These are phyloP conservation scores for Rhinoptilus africanus DNA, from an alignment of 2,113 vertebrate genomes.

Conservation along the genomic window DNA sequence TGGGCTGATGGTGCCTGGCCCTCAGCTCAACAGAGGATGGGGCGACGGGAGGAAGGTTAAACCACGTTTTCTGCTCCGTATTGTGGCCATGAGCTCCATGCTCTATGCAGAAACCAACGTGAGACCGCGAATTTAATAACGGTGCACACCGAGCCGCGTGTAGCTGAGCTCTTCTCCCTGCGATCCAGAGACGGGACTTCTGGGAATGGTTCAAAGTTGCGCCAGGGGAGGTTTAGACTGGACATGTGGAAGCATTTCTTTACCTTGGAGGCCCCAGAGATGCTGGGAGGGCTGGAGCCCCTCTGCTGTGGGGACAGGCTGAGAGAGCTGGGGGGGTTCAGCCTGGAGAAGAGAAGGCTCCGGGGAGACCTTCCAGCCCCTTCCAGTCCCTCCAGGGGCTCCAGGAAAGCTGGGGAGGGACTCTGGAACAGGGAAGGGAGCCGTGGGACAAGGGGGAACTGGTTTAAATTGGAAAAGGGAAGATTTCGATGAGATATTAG, in stretches of 20 bases:
- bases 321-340: too few relatives aligned
- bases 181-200: fast-evolving
- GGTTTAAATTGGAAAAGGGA: too few relatives aligned
- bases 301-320: too few relatives aligned
- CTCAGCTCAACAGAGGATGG: not conserved
- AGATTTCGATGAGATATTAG: too few relatives aligned
- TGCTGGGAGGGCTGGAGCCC: too few relatives aligned
- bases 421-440: too few relatives aligned
- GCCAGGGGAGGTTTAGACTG: not conserved
- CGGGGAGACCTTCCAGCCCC: too few relatives aligned
- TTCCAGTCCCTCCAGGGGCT: too few relatives aligned
- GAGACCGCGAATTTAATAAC: not conserved
- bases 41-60: not conserved
- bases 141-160: not conserved
- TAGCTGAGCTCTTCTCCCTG: not conserved
- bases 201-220: not conserved
- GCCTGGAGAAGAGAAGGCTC: too few relatives aligned
- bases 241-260: not conserved
- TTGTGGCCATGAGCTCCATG: not conserved
- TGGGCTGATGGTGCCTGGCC: not conserved
- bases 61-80: not conserved
- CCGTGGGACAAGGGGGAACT: too few relatives aligned
- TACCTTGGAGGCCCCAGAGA: too few relatives aligned
- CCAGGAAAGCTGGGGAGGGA: too few relatives aligned
- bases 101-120: fast-evolving